Percentiles rank a stretch among this genome's conserved stretches.
These are phyloP conservation scores for Hydropsyche tenuis DNA, from an alignment of 1,140 invertebrate species.

Conservation along the genomic window DNA sequence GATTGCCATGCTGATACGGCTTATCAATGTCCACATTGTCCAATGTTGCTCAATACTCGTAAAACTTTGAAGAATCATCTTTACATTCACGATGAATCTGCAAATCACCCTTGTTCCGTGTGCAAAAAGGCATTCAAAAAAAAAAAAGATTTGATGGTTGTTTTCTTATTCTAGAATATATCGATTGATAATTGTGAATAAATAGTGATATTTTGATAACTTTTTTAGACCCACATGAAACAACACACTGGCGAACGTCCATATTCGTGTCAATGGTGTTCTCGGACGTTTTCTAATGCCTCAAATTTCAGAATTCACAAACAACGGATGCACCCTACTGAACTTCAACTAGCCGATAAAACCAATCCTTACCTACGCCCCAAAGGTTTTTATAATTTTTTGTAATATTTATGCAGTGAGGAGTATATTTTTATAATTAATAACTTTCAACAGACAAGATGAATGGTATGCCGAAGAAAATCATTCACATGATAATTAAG, in stretches of 20 bases:
- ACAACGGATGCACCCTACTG: conserved; percentile 59
- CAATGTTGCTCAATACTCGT: conserved; percentile 57
- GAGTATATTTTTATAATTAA: too few species aligned
- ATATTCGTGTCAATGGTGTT: conserved; percentile 61
- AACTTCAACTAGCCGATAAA: conserved; percentile 56
- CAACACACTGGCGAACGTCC: conserved; percentile 59
- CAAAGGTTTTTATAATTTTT: not conserved
- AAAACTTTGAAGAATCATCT: conserved; percentile 60
- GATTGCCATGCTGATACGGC: conserved; percentile 57
- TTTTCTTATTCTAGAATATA: not conserved
- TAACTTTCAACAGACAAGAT: conserved; percentile 28
- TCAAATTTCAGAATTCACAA: conserved; percentile 63
- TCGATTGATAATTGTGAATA: not conserved
- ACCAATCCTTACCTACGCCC: conserved; percentile 36
- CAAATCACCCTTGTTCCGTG: conserved; percentile 38
- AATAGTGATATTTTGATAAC: not conserved
- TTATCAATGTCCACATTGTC: conserved; percentile 58
- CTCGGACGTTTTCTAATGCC: conserved; percentile 62
- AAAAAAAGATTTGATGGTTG: conserved; percentile 45
- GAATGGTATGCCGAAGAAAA: conserved; percentile 39
- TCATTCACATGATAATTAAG: conserved; percentile 42
- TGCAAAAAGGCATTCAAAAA: conserved; percentile 45
- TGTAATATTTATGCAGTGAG: too few species aligned
- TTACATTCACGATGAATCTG: conserved; percentile 53
- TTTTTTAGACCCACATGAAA: conserved; percentile 41